phyloP scores from a whole-genome alignment of 2,888 invertebrate genomes.

The Cheilosia vulpina region DNA sequence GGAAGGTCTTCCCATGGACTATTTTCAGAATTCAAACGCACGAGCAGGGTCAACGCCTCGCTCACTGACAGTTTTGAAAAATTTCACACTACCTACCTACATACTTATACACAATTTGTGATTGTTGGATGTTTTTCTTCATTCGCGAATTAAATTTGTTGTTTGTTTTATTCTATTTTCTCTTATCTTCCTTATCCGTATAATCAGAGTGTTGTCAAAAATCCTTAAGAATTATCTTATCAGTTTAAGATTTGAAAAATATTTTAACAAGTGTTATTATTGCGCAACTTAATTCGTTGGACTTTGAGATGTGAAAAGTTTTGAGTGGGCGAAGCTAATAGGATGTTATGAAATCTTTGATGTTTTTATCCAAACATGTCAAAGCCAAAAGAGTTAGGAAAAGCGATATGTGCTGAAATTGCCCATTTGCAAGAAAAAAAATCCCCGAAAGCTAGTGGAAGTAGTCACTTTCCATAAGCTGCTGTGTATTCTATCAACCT shows the following conservation, averaged over 20 bases:
- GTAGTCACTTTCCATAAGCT: no score
- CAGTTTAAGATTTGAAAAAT: not conserved
- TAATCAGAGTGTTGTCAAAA: conserved; percentile 33
- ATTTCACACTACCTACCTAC: not conserved
- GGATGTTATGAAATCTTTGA: no score
- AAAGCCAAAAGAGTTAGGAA: no score
- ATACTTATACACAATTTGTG: not conserved
- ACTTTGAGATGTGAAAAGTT: not conserved
- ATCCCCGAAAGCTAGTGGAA: no score
- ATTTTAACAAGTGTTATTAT: not conserved
- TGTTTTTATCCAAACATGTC: no score
- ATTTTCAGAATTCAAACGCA: conserved; percentile 24
- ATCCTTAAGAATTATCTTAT: conserved; percentile 1
- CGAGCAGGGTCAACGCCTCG: not conserved
- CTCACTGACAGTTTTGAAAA: not conserved
- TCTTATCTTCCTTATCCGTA: conserved; percentile 26
- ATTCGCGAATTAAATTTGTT: not conserved
- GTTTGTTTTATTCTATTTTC: not conserved
- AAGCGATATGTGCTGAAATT: no score
- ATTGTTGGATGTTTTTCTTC: conserved; percentile 6
- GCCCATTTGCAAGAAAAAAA: no score
- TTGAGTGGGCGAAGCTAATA: no score
- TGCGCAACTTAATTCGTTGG: not conserved
- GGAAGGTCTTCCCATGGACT: not conserved
- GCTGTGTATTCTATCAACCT: no score